phyloP scores from a whole-genome alignment of 2,113 vertebrate species.

The Peromyscus californicus region DNA sequence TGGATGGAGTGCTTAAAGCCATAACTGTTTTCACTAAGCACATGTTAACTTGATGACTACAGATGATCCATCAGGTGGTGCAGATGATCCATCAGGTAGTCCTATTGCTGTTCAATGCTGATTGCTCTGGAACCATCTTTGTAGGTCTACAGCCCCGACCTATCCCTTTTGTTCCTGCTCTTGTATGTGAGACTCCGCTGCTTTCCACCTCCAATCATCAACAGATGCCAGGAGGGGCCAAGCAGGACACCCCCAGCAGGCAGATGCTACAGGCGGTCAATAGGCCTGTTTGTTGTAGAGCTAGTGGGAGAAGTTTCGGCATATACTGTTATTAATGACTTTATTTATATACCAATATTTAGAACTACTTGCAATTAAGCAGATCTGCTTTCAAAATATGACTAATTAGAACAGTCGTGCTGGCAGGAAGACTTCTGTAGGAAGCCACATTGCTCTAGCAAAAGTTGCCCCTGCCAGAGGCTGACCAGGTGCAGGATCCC shows the following conservation, averaged over 20 bases:
- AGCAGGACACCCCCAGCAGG: accelerated
- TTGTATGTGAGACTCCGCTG: neutral
- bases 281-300: accelerated
- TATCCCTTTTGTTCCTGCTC: too few species aligned
- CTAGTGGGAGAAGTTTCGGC: neutral
- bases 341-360: constrained; percentile 81
- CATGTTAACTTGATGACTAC: neutral
- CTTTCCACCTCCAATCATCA: neutral
- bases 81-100: neutral
- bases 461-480: constrained; percentile 7
- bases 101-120: neutral
- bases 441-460: neutral
- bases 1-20: neutral
- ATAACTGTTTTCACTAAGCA: neutral
- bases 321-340: constrained; percentile 64
- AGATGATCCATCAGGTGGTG: neutral
- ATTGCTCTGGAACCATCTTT: neutral
- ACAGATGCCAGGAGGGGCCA: neutral
- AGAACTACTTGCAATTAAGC: constrained; percentile 74
- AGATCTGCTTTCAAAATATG: constrained; percentile 81
- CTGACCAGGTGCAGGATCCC: neutral
- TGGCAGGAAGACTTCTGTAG: constrained; percentile 55
- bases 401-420: constrained; percentile 66
- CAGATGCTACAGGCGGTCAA: neutral
- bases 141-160: accelerated